Percentiles rank a stretch among this genome's conserved stretches.
phyloP scores from a whole-genome alignment of 92 coral and sea anemone genomes.

The Porites cylindrica region DNA sequence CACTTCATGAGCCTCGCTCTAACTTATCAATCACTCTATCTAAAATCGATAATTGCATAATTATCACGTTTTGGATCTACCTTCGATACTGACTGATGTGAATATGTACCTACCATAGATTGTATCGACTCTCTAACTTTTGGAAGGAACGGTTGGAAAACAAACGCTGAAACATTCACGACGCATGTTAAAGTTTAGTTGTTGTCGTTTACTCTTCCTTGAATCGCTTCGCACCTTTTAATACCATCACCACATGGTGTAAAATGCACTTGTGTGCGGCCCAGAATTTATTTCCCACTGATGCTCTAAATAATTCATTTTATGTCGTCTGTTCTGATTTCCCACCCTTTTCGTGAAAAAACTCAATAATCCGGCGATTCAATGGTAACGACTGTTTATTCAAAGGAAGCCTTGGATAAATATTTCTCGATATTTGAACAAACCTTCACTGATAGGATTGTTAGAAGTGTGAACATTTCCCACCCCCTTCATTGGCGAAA shows the following conservation, averaged over 20 bases:
- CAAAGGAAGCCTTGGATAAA: constrained; percentile 67
- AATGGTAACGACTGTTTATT: constrained; percentile 80
- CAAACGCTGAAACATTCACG: constrained; percentile 27
- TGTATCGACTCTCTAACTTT: constrained; percentile 5
- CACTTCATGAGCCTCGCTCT: constrained; percentile 60
- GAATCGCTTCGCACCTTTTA: constrained; percentile 39
- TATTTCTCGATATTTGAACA: constrained; percentile 85
- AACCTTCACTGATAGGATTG: constrained; percentile 79
- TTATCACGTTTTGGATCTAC: constrained; percentile 97
- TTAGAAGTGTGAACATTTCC: constrained; percentile 76
- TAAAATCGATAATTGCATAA: constrained; percentile 99
- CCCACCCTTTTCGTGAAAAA: constrained; percentile 52
- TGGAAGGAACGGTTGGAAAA: constrained; percentile 24
- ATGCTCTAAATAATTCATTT: constrained; percentile 88
- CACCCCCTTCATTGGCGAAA: constrained; percentile 62
- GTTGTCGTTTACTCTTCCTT: constrained; percentile 41
- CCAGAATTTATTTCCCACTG: constrained; percentile 85
- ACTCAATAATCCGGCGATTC: constrained; percentile 71
- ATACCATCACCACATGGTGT: constrained; percentile 62
- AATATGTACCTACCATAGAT: constrained; percentile 79
- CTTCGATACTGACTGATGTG: constrained; percentile 88
- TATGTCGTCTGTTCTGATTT: constrained; percentile 79
- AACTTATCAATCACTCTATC: constrained; percentile 95
- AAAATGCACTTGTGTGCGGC: constrained; percentile 88
- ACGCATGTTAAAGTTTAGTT: constrained; percentile 27